These are phyloP conservation scores for Branchinecta lynchi DNA, from an alignment of 1,140 invertebrate species.

Conservation along the genomic window DNA sequence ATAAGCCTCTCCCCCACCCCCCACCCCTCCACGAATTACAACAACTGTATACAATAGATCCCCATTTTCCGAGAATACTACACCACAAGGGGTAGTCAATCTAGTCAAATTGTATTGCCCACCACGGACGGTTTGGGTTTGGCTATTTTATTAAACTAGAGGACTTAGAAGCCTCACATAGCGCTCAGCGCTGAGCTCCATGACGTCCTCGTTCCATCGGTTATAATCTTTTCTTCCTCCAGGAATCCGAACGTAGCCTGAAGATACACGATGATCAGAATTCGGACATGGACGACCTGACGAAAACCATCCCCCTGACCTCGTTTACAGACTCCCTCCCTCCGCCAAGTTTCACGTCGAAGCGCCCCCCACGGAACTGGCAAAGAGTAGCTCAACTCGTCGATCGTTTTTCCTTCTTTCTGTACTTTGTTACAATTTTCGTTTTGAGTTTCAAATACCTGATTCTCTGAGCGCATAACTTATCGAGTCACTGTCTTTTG, in stretches of 20 bases:
- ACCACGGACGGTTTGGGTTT: no score
- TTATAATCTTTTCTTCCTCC: background rate
- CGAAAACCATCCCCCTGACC: background rate
- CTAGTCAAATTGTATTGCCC: no score
- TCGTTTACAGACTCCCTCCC: background rate
- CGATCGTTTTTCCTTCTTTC: background rate
- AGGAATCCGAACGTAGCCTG: slow-evolving; percentile 6
- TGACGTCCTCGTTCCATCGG: no score
- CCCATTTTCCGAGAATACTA: no score
- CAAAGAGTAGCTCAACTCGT: background rate
- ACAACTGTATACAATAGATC: no score
- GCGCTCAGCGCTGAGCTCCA: no score
- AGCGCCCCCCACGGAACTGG: background rate
- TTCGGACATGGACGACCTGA: background rate
- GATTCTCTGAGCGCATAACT: background rate
- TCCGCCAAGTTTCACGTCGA: background rate
- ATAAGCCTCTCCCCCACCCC: no score
- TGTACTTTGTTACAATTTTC: background rate
- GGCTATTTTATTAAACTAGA: no score
- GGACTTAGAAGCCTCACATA: no score
- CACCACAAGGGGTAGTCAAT: no score
- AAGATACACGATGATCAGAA: background rate
- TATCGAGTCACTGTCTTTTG: no score
- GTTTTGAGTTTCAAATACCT: background rate
- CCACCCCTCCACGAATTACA: no score